Conservation (phyloP, 2,113 vertebrate genomes). For the Ciconia stormi region DNA sequence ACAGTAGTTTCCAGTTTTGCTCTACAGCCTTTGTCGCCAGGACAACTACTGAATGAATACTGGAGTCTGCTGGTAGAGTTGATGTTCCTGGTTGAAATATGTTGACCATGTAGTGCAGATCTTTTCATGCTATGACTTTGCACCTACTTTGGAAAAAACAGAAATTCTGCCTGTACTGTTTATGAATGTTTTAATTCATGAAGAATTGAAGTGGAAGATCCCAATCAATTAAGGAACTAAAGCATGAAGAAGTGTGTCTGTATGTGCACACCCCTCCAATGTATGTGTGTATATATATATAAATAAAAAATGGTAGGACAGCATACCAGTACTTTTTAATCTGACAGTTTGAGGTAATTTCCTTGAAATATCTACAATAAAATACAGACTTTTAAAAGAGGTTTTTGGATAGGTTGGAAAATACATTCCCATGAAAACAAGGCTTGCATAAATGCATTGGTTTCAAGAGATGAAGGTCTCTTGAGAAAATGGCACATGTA, state of each 20-base stretch:
- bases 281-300: not conserved
- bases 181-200: not conserved
- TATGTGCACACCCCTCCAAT: fast-evolving
- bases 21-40: not conserved
- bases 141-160: not conserved
- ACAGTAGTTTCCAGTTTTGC: not conserved
- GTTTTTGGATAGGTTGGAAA: not conserved
- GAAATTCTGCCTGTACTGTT: not conserved
- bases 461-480: too few species aligned
- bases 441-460: not conserved
- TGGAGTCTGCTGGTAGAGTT: not conserved
- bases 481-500: too few species aligned
- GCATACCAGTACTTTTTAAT: not conserved
- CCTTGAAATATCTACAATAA: not conserved
- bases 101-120: not conserved
- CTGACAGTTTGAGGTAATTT: not conserved
- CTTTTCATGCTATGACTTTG: not conserved
- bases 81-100: not conserved
- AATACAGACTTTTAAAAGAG: not conserved
- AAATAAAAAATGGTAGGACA: not conserved
- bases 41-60: not conserved
- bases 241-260: not conserved
- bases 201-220: not conserved
- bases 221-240: not conserved
- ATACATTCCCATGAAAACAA: not conserved